These are phyloP conservation scores for Rhingia rostrata DNA, from an alignment of 2,888 invertebrate genomes.

Conservation along the genomic window DNA sequence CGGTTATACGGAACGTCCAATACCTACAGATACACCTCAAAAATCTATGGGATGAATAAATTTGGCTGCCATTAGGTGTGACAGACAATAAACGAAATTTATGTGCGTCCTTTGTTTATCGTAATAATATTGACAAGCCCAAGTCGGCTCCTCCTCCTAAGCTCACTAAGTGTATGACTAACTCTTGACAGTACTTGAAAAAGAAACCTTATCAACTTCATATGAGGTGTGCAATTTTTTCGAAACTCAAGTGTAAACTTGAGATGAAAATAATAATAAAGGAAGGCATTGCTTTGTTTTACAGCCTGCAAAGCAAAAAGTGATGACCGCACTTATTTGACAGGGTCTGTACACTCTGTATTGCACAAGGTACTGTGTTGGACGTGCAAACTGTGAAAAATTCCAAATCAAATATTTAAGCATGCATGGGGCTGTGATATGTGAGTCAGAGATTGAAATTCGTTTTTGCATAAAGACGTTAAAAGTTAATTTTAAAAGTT, in stretches of 20 bases:
- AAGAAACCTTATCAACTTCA: slow-evolving; percentile 17
- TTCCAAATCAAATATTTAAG: slow-evolving; percentile 57
- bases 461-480: slow-evolving; percentile 44
- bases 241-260: slow-evolving; percentile 15
- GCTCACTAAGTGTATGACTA: slow-evolving; percentile 29
- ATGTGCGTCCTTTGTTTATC: slow-evolving; percentile 1
- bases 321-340: slow-evolving; percentile 24
- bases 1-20: neutral
- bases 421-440: slow-evolving; percentile 10
- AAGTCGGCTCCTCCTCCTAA: slow-evolving; percentile 21
- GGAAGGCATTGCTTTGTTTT: neutral
- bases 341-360: neutral
- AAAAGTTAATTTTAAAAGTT: slow-evolving; percentile 24
- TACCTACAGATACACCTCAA: neutral
- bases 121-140: slow-evolving; percentile 41
- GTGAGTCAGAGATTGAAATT: slow-evolving; percentile 60
- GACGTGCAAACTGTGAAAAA: slow-evolving; percentile 41
- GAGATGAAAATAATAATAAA: slow-evolving; percentile 30
- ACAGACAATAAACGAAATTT: neutral
- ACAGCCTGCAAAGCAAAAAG: slow-evolving; percentile 5
- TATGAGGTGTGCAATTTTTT: slow-evolving; percentile 31
- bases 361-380: slow-evolving; percentile 38
- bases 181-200: slow-evolving; percentile 9
- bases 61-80: slow-evolving; percentile 28
- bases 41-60: slow-evolving; percentile 27